Evolutionary conservation across 2,113 vertebrate species (phyloP), one percentile per base, ranked within the genome.

Genomic region (Myrmecophaga tridactyla): DNA sequence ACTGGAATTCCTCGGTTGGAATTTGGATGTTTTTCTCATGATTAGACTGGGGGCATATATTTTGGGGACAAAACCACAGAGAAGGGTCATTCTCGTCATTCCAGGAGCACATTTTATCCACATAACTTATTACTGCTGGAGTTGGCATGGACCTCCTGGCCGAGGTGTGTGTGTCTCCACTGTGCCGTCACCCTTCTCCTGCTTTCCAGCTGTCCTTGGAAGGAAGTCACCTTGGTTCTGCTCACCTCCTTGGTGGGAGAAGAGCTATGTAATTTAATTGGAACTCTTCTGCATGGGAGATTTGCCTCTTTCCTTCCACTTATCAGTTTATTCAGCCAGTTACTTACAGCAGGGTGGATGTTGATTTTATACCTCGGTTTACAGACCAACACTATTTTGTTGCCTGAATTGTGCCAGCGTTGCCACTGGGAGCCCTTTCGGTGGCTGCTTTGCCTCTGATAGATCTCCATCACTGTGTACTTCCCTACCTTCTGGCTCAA

Each of bases 51-150:
- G 62, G 27, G 15, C 2, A 0, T 7, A 31, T 43, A 14, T n/a
- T 21, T 60, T 27, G 36, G 69, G 51, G 53, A 36, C 41, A 51
- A 43, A 31, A 17, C 25, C 21, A 0, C 21, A 1, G 80, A 46
- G 43, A 51, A 51, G 48, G 48, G 9, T 51, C 48, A 51, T 51
- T 48, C 65, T 48, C 1, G 0, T 18, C 17, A 0, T 25, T 0
- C 12, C 5, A 1, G 0, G 41, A 56, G 27, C 1, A 0, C 0
- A 0, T 1, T 7, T 25, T 0, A 1, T 53, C 56, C 0, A 0
- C 6, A 1, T 13, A 34, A 43, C 62, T 9, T 27, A 2, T 6
- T 51, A 0, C 34, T 0, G 39, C n/a, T 18, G 31, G 3, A 9
- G 9, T 8, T 1, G 17, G 2, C 65, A 17, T 11, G 0, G 7